phyloP scores from a whole-genome alignment of 2,113 vertebrate genomes.

The Zosterops japonicus region DNA sequence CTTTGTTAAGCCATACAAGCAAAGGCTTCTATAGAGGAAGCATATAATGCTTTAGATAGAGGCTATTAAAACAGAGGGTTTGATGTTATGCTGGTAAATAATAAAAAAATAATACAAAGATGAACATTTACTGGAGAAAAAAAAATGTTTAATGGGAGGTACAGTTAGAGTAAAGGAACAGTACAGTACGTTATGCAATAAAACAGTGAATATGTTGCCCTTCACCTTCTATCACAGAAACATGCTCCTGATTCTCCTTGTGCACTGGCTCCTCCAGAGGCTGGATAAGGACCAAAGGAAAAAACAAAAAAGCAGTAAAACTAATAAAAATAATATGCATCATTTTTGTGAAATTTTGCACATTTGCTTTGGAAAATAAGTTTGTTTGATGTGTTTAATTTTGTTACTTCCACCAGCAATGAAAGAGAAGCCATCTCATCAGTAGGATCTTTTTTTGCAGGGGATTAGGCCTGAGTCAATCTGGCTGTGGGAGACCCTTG shows the following conservation, averaged over 20 bases:
- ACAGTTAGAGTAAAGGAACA: neutral
- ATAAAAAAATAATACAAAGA: neutral
- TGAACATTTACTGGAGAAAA: neutral
- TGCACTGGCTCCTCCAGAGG: neutral
- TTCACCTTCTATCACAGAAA: neutral
- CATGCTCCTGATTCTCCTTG: neutral
- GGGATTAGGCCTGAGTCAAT: neutral
- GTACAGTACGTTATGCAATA: neutral
- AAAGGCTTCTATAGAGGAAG: neutral
- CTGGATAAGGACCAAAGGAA: neutral
- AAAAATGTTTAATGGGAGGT: neutral
- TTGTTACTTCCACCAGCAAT: neutral
- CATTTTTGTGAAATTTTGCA: neutral
- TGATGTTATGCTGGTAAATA: neutral
- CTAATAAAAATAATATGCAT: neutral
- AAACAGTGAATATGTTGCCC: neutral
- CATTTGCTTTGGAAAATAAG: neutral
- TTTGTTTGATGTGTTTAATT: neutral
- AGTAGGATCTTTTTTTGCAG: neutral
- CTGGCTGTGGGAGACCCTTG: neutral
- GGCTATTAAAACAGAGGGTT: neutral
- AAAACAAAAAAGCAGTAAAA: neutral
- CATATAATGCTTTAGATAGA: neutral
- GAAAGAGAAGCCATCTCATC: neutral
- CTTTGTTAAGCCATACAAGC: neutral